phyloP scores from a whole-genome alignment of 2,888 invertebrate genomes.

The Epistrophella euchroma region DNA sequence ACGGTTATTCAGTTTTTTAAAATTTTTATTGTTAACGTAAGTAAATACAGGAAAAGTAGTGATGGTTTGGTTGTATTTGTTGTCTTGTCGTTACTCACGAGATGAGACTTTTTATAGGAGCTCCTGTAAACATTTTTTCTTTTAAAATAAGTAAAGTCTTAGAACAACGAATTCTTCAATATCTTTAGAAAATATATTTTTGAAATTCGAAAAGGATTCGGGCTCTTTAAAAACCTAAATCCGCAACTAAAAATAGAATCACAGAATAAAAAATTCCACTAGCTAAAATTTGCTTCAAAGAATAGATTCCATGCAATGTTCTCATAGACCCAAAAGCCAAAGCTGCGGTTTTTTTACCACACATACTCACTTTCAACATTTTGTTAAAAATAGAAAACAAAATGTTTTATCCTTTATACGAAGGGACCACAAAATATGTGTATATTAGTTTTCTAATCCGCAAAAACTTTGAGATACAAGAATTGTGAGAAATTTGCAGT shows the following conservation, averaged over 20 bases:
- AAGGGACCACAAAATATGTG: background rate
- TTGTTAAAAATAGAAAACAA: background rate
- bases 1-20: no score
- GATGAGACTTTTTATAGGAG: no score
- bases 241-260: background rate
- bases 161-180: no score
- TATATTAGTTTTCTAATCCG: background rate
- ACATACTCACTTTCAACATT: background rate
- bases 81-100: no score
- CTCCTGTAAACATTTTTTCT: no score
- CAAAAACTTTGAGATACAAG: background rate
- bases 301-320: background rate
- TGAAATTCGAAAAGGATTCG: no score
- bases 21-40: no score
- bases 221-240: background rate
- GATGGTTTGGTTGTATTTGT: no score
- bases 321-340: background rate
- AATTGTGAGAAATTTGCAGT: background rate
- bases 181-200: no score
- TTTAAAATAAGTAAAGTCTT: no score
- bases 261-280: background rate
- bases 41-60: no score
- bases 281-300: background rate
- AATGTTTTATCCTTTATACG: background rate
- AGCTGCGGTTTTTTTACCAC: background rate